phyloP scores from a whole-genome alignment of 1,140 invertebrate species.

The Macrocentrus cingulum region DNA sequence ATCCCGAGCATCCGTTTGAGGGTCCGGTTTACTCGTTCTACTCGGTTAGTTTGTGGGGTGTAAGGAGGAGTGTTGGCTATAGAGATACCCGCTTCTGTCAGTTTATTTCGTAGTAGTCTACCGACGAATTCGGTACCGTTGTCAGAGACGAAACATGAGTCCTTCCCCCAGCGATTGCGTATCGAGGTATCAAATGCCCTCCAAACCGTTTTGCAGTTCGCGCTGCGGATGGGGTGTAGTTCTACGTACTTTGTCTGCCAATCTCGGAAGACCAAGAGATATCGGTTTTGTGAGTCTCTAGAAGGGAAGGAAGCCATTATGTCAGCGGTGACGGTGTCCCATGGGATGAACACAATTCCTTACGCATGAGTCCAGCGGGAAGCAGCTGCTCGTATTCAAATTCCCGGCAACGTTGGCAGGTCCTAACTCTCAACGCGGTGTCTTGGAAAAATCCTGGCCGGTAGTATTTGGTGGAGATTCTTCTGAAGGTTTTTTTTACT shows the following conservation, averaged over 20 bases:
- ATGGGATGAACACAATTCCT: slow-evolving; percentile 37
- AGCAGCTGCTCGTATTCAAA: slow-evolving; percentile 40
- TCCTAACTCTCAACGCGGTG: slow-evolving; percentile 20
- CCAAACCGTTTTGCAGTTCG: slow-evolving; percentile 25
- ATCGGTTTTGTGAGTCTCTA: slow-evolving; percentile 41
- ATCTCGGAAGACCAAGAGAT: slow-evolving; percentile 48
- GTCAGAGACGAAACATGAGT: neutral
- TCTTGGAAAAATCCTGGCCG: neutral
- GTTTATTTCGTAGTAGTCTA: neutral
- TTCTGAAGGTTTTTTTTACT: slow-evolving; percentile 30
- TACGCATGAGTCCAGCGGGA: slow-evolving; percentile 40
- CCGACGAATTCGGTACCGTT: neutral
- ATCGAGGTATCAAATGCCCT: neutral
- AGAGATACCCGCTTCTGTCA: neutral
- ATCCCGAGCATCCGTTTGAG: neutral
- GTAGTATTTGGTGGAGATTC: slow-evolving; percentile 23
- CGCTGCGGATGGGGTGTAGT: slow-evolving; percentile 31
- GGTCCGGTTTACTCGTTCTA: no score
- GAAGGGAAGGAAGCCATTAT: slow-evolving; percentile 51
- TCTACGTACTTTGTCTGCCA: slow-evolving; percentile 44
- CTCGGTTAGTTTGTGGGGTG: no score
- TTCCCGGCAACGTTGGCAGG: slow-evolving; percentile 35
- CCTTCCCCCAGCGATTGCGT: neutral
- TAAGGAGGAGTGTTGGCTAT: neutral
- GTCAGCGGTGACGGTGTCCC: slow-evolving; percentile 49